A percentile compares a stretch with the other conserved stretches of the same genome.
These are phyloP conservation scores for Perdita meconis DNA, from an alignment of 2,888 invertebrate genomes.

Conservation along the genomic window DNA sequence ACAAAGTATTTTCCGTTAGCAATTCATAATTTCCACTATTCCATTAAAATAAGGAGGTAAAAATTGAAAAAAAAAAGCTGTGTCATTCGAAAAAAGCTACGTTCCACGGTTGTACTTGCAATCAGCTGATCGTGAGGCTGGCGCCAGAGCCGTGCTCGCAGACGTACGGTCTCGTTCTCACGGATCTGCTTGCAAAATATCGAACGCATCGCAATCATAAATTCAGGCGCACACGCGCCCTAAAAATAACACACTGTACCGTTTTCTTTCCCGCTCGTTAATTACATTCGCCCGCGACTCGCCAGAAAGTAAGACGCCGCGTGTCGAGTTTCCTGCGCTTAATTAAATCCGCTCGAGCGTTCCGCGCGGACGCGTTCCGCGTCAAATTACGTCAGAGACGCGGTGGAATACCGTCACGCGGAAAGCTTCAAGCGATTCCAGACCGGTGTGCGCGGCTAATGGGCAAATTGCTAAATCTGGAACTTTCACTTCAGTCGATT, in stretches of 20 bases:
- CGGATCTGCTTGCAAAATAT: conserved; percentile 51
- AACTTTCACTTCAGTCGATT: conserved; percentile 67
- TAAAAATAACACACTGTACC: conserved; percentile 40
- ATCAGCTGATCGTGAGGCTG: no score
- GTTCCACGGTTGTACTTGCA: background rate
- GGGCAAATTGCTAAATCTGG: conserved; percentile 67
- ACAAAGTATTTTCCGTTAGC: no score
- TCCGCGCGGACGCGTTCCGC: conserved; percentile 48
- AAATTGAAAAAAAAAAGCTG: no score
- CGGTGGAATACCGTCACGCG: conserved; percentile 54
- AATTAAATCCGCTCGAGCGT: conserved; percentile 52
- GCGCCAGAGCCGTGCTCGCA: background rate
- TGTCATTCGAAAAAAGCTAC: background rate
- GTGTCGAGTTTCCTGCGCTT: conserved; percentile 27
- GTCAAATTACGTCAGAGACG: conserved; percentile 63
- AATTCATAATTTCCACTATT: no score
- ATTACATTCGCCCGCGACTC: conserved; percentile 29
- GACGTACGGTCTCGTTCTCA: conserved; percentile 47
- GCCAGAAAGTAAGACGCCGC: conserved; percentile 41
- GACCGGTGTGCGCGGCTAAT: conserved; percentile 53
- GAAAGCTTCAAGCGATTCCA: conserved; percentile 65
- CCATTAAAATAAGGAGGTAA: no score
- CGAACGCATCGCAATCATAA: conserved; percentile 54
- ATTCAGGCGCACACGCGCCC: conserved; percentile 24
- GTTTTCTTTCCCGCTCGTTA: conserved; percentile 38